Evolutionary conservation across 2,113 vertebrate genomes (phyloP).

Genomic region (Cnemophilus loriae): DNA sequence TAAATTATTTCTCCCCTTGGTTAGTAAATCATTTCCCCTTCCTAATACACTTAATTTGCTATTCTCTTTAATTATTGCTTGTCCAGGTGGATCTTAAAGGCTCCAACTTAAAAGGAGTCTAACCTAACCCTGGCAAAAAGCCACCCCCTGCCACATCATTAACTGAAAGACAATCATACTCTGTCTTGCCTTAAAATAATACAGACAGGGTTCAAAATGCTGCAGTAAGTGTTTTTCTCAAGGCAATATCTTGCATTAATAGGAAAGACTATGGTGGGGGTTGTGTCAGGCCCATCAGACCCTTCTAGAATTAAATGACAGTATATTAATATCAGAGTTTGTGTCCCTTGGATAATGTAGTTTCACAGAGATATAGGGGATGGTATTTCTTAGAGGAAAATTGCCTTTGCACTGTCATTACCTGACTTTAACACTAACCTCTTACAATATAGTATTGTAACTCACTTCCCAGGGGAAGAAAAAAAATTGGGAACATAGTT

Average conservation of each 20-base stretch:
- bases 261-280: not conserved
- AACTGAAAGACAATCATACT: conserved; percentile 42
- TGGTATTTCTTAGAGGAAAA: not conserved
- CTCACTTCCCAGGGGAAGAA: not conserved
- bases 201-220: conserved; percentile 13
- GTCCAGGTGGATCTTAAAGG: conserved; percentile 57
- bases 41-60: conserved; percentile 55
- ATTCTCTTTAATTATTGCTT: conserved; percentile 59
- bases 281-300: not conserved
- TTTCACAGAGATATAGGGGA: not conserved
- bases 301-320: not conserved
- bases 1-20: conserved; percentile 51
- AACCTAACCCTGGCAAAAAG: conserved; percentile 23
- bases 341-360: not conserved
- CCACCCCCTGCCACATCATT: conserved; percentile 29
- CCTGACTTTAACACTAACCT: not conserved
- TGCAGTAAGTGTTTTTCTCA: conserved; percentile 21
- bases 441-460: not conserved
- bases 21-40: conserved; percentile 63
- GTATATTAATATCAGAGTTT: not conserved
- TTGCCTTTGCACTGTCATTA: not conserved
- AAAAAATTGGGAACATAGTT: not conserved
- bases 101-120: conserved; percentile 20
- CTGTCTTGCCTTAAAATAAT: conserved; percentile 34
- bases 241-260: not conserved